These are phyloP conservation scores for Tragelaphus scriptus DNA, from an alignment of 2,113 vertebrate genomes.

Conservation along the genomic window DNA sequence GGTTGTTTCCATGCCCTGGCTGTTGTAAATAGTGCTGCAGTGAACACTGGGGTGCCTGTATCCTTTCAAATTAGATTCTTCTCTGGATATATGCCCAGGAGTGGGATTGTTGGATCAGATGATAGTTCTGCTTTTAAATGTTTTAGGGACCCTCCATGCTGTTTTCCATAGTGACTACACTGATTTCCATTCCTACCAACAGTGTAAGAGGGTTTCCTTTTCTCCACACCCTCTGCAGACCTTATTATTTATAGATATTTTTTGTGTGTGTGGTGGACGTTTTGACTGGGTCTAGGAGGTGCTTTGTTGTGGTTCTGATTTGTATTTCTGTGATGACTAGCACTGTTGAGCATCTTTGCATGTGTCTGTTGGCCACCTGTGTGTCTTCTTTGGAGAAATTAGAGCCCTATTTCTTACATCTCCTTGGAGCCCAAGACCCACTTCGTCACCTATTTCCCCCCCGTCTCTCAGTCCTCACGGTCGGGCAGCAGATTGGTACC, in stretches of 20 bases:
- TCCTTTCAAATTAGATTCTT: neutral
- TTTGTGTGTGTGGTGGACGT: rapidly evolving
- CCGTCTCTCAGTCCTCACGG: neutral
- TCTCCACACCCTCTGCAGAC: neutral
- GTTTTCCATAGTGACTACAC: neutral
- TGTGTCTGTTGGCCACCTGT: neutral
- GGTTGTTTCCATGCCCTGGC: neutral
- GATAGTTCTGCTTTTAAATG: neutral
- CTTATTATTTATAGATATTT: neutral
- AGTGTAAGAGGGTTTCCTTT: neutral
- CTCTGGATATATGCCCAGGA: neutral
- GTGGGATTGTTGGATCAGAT: neutral
- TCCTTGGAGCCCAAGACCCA: neutral
- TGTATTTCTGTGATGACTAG: neutral
- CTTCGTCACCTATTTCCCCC: neutral
- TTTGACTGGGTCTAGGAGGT: neutral
- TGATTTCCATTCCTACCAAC: neutral
- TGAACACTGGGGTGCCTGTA: neutral
- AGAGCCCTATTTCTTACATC: neutral
- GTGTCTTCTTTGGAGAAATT: neutral
- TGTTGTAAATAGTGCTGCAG: neutral
- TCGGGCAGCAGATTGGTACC: neutral
- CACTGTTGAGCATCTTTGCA: neutral
- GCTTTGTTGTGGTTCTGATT: neutral
- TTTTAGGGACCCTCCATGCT: neutral